Base-by-base conservation (phyloP, 1,140 invertebrate species). In the Ylistrum balloti region DNA sequence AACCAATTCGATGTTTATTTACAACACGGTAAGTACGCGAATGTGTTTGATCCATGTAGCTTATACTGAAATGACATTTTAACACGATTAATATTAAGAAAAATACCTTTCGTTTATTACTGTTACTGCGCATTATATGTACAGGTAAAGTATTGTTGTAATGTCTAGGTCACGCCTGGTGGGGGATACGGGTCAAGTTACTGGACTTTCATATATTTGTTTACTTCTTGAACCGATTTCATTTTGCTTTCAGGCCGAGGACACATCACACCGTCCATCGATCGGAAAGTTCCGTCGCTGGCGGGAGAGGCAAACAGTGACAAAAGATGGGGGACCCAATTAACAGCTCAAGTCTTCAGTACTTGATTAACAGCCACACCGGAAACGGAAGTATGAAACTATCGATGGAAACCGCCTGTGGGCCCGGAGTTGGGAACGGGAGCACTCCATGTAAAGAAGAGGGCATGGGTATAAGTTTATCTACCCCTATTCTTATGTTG, bases 401-500 rank as follows among this genome's bases (percentile, higher is more conserved):
- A 74, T 34, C 48, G 32, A 88, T 90, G 85, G 87, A 90, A 32
- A 33, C 85, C 45, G 74, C 87, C 0, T 90, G 90, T 88, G 85
- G 87, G 0, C 38, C 56, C 34, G 87, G 38, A 38, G 10, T 28
- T 20, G 33, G 41, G 9, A 45, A 41, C 20, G 92, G 91, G 35
- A 38, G 89, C 22, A 87, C 92, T 22, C 85, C 88, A 22, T 94
- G 94, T 86, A 88, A 93, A 87, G 90, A 90, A 32, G 48, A 89
- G 22, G 93, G 91, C 15, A 90, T 94, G 22, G 93, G 93, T 9
- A 94, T 95, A 38, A 94, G 91, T 86, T 74, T 95, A 41, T 93
- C 93, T 10, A 94, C 94, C 5, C 95, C 95, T 3, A 94, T 95
- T 1, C 33, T 94, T 0, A 95, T 95, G 94, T 91, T 94, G 89